Evolutionary conservation across 2,888 invertebrate genomes (phyloP), one percentile per base, ranked within the genome.

Genomic region (Rhorus exstirpatorius): DNA sequence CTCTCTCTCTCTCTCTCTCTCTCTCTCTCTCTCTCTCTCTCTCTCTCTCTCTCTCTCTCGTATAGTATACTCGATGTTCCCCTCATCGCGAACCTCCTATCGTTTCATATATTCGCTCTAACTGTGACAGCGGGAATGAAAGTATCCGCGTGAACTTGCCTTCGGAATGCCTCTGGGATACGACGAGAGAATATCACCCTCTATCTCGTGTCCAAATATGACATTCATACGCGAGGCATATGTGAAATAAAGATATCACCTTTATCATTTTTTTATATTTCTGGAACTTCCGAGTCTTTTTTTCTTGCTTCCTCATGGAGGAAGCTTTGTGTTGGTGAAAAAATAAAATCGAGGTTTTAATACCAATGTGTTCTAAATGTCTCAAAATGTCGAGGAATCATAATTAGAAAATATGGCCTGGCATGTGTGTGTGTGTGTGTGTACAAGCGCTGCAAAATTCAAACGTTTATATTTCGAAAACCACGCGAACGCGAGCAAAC

Each of bases 51-150:
- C 8, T 35, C 35, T 35, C 10, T 7, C 51, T 24, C 51, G 10
- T 46, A 53, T 24, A 31, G n/a, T 58, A 10, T 58, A 7, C 35
- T 58, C 55, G 10, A n/a, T 26, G 14, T 1, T 49, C 7, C 49
- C 31, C 21, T 35, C 53, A 10, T 0, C 14, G 10, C 38, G 19
- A 19, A 17, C 58, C 35, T 46, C 55, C 63, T 35, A 49, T 51
- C 72, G 41, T 74, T 74, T 26, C 63, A 41, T 60, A 79, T 68
- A 68, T 68, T 35, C 14, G 17, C 46, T 65, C 44, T 17, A 65
- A 71, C 68, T 41, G 51, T 51, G n/a, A 38, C 19, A 3, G 0
- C 35, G n/a, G 49, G 41, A 51, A 74, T 31, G 53, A 68, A 79
- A 67, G 53, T 44, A 67, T 67, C 31, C 6, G 35, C 67, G 41